These are phyloP conservation scores for Psophia crepitans DNA, from an alignment of 2,113 vertebrate genomes.

Conservation along the genomic window DNA sequence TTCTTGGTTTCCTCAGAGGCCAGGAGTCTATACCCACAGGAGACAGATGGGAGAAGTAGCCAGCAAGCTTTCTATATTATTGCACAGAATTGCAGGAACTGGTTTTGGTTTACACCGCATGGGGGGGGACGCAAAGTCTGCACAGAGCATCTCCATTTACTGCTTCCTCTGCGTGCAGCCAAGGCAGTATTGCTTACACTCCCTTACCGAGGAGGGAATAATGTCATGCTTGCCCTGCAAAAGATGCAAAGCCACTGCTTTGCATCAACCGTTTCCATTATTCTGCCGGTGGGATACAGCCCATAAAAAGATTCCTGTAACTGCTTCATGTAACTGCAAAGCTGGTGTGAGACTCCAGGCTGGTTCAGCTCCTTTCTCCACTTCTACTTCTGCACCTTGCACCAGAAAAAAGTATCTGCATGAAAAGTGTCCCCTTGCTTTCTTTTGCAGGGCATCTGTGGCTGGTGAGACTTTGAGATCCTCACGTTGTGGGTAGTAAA, in stretches of 20 bases:
- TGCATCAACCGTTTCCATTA: background rate
- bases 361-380: background rate
- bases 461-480: background rate
- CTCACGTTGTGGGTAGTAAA: background rate
- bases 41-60: background rate
- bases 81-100: constrained; percentile 53
- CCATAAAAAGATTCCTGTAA: background rate
- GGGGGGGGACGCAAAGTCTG: background rate
- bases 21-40: constrained; percentile 25
- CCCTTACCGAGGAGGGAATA: background rate
- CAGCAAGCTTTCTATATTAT: constrained; percentile 37
- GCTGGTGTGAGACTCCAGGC: background rate
- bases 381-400: background rate
- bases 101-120: constrained; percentile 47
- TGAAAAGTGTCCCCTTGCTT: rapidly evolving
- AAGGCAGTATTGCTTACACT: background rate
- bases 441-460: background rate
- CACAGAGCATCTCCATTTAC: constrained; percentile 33
- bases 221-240: background rate
- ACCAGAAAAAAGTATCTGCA: background rate
- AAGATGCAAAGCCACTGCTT: background rate
- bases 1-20: constrained; percentile 37
- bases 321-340: background rate
- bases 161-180: background rate
- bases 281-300: background rate